A percentile compares a stretch with the other conserved stretches of the same genome.
Evolutionary conservation across 2,113 vertebrate species (phyloP).

Genomic region (Athene cunicularia): DNA sequence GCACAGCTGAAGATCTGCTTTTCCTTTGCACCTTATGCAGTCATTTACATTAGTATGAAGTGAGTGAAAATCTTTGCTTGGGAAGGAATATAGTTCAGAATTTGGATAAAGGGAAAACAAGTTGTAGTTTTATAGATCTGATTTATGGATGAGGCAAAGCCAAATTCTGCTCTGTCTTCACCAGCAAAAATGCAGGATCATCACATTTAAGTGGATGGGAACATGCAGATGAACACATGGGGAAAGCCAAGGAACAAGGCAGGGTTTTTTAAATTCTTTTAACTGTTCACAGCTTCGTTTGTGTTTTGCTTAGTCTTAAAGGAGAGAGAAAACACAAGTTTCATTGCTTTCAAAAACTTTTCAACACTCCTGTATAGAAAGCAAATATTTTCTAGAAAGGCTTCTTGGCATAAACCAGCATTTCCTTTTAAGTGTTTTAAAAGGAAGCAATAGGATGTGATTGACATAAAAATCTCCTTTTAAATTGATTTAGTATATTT

Average conservation of each 20-base stretch:
- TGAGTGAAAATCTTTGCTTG: not conserved
- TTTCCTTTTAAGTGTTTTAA: not conserved
- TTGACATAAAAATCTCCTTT: not conserved
- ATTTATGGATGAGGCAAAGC: not conserved
- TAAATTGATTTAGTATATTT: conserved; percentile 39
- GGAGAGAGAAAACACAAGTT: not conserved
- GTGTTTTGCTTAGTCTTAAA: not conserved
- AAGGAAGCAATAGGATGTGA: not conserved
- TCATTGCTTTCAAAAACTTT: not conserved
- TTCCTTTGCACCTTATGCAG: not conserved
- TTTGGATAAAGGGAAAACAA: not conserved
- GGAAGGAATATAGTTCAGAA: not conserved
- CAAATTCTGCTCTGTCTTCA: not conserved
- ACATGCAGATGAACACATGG: no score
- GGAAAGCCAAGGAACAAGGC: not conserved
- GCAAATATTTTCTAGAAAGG: not conserved
- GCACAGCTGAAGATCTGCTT: not conserved
- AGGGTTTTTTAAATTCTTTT: not conserved
- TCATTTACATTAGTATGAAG: not conserved
- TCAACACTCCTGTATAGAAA: not conserved
- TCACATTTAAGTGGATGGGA: not conserved
- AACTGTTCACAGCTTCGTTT: not conserved
- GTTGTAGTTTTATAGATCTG: not conserved
- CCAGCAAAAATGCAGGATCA: not conserved
- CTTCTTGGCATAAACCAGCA: not conserved